Evolutionary conservation across 2,797 vertebrate species (phyloP), one percentile per base, ranked within the genome.

Genomic region (Pseudocheirus occidentalis): DNA sequence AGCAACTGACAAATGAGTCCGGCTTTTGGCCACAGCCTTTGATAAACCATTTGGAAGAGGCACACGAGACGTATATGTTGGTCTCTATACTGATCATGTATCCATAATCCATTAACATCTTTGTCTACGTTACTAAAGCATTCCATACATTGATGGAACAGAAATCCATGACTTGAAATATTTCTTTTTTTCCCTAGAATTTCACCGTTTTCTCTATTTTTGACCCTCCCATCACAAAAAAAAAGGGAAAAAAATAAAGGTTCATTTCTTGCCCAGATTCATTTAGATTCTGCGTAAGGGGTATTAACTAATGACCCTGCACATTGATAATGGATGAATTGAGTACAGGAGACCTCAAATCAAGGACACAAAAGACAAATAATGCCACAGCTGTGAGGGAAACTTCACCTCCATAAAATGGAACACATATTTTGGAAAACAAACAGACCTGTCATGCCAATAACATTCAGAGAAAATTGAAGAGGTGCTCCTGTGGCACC

Each of bases 251-350:
- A 96, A 97, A 96, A 97, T 98, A 98, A 98, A 98, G 97, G 97
- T 97, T 98, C 97, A 97, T 98, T 98, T 87, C 40, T 50, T 87
- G 27, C 97, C 96, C 96, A 97, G 97, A 94, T 96, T 98, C 97
- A 96, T 98, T 98, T 98, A 97, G 96, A 98, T 98, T 96, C 97
- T 98, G 97, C 96, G 96, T 98, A 98, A 98, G 97, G 97, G 98
- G 98, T 98, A 96, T 97, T 98, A 97, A 98, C 96, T 54, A 97
- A 98, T 98, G 92, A 96, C 89, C 81, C 97, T 98, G 97, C 96
- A 93, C 90, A 97, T 98, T 98, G 97, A 98, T 95, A 97, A 97
- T 93, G 97, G 97, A 97, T 96, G 94, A 93, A 94, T 96, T 93
- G 97, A 97, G 97, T 97, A 92, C 96, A 91, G 96, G 95, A 98